Conservation (phyloP, 1,140 invertebrate genomes). For the Stenopsyche tienmushanensis region DNA sequence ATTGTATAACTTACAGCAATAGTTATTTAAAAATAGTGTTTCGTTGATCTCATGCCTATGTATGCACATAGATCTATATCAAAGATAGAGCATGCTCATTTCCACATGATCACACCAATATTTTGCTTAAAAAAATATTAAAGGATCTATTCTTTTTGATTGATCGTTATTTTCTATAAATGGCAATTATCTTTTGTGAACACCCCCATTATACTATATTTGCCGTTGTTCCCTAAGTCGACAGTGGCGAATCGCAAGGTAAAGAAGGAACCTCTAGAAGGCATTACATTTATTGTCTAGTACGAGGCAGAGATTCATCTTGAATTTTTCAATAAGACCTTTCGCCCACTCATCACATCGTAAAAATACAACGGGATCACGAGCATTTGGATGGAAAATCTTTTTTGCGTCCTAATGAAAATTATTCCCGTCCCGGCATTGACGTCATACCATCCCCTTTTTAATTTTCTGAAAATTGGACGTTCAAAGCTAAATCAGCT, state of each 20-base stretch:
- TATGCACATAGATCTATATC: too few relatives aligned
- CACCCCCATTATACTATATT: neutral
- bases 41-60: too few relatives aligned
- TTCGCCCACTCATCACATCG: constrained; percentile 1
- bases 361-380: neutral
- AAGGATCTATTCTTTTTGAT: neutral
- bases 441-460: neutral
- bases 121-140: neutral
- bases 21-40: too few relatives aligned
- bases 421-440: neutral
- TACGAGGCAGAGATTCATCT: neutral
- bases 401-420: neutral
- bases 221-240: too few relatives aligned
- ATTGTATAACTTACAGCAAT: too few relatives aligned
- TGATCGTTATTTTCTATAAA: neutral
- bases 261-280: neutral
- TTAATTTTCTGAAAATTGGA: neutral
- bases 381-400: neutral
- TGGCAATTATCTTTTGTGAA: neutral
- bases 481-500: constrained; percentile 9
- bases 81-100: too few relatives aligned
- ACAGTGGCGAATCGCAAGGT: neutral
- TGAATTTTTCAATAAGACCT: constrained; percentile 11
- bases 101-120: neutral
- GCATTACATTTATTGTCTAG: constrained; percentile 9